Evolutionary conservation across 1,140 invertebrate genomes (phyloP), one percentile per base, ranked within the genome.

Genomic region (Bradysia coprophila): DNA sequence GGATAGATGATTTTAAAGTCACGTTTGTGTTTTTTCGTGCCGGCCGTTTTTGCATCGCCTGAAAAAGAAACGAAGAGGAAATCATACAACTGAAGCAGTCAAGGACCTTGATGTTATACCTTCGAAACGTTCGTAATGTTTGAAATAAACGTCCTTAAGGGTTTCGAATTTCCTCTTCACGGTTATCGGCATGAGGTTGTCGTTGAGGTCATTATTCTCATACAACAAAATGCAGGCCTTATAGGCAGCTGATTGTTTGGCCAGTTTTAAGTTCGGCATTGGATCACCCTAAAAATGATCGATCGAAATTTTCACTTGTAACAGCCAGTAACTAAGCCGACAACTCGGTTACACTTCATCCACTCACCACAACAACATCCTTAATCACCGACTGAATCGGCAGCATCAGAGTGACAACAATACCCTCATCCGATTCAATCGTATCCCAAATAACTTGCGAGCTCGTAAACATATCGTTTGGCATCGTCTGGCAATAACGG

Each of bases 161-260:
- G 47, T 43, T 0, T 46, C 58, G 44, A 59, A 34, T 3, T 49
- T 51, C 16, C 61, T 61, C 8, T 73, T 77, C 54, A 72, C 75
- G 18, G 74, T 74, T 16, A 68, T 60, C 3, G 86, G 88, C 33
- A 82, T 56, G 28, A 98, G 63, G 52, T 75, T 53, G 50, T 94
- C 66, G 61, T 76, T 71, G 1, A 98, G 59, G 66, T 95, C 91
- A 1, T 76, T 77, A 13, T 62, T 48, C 39, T 71, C 22, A 53
- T 92, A 76, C 47, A 95, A 62, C 48, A 63, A 54, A 44, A 73
- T 70, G 54, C 86, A 90, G 1, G 73, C 71, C 46, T 80, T 72
- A 19, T 91, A 64, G 0, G 88, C 89, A 1, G 75, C 88, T 2
- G 81, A 75, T 47, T 78, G 69, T 63, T 91, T 90, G 0, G 91